Base-by-base conservation (phyloP, 92 coral and sea anemone genomes). In the Parazoanthus atlanticus region DNA sequence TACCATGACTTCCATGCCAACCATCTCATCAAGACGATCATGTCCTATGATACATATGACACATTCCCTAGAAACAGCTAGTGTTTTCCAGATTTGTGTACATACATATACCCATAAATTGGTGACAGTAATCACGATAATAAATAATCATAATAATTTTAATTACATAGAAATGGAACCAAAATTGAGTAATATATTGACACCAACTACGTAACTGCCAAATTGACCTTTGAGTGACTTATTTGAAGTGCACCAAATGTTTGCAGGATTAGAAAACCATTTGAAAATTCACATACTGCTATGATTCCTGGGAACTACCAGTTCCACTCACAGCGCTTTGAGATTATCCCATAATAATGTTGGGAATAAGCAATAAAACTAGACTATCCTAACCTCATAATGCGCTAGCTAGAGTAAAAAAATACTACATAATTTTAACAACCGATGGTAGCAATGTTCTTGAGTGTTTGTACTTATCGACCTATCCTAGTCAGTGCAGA, bases 211-310 rank as follows among this genome's bases (percentile, higher is more conserved):
- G 34, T 71, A 71, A 30, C 36, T 71, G 5, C 76, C 10, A 71
- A 71, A 71, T 29, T 71, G 67, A 71, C 16, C 76, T 71, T 71
- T 71, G 76, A 6, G 40, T 15, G 76, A 71, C 76, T 71, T 15
- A 71, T 71, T 71, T 71, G 17, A 71, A 71, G 76, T 15, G 76
- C 76, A 71, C 76, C 76, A 71, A 71, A 71, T 15, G 76, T 71
- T 28, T 71, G 10, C 1, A 28, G 76, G 36, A 61, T 71, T 71
- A 7, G 4, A 71, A 71, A 71, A 71, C 76, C 10, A 71, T 38
- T 38, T 38, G 43, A 38, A 38, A 38, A 38, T 38, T 38, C 43
- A 38, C 43, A 38, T 38, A 38, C 43, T 6, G 43, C 43, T 38
- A 38, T 38, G 43, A 38, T 38, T 38, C 43, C 43, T 38, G 36